Base-by-base conservation (phyloP, 2,888 invertebrate species). In the Ochropleura leucogaster region DNA sequence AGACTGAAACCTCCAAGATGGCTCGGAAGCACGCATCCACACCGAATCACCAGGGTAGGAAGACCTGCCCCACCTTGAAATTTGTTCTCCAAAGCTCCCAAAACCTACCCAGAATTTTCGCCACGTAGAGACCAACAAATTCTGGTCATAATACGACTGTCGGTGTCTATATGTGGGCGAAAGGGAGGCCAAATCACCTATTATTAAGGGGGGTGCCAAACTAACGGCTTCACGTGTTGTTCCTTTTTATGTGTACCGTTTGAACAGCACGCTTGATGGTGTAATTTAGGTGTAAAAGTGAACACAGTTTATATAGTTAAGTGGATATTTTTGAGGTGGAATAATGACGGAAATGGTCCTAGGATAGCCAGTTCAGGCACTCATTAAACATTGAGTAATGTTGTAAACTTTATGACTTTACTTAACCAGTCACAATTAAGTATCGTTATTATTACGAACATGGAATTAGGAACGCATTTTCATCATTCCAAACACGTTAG, bases 191-290 rank as follows among this genome's bases (percentile, higher is more conserved):
- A 93, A 94, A 95, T 95, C 94, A 94, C 94, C 95, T 94, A 95
- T 95, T 95, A 96, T 95, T 95, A 95, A 92, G 91, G 94, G 94
- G 95, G 96, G 95, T 95, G 95, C 93, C 93, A 94, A 94, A 94
- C 92, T 95, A 95, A 96, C 94, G 94, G 92, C 92, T 94, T 91
- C 92, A 93, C 93, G 94, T 94, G 94, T 94, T 94, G 92, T 93
- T 93, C 92, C 92, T 94, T 95, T 95, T 95, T 96, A 95, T 94
- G 93, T 93, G 93, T 92, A 93, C 91, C 94, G 92, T 94, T 95
- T 90, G 91, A 93, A 92, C 91, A 90, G 91, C 90, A 89, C 89
- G 88, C 90, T 89, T 93, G 93, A 94, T 92, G 92, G 93, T 92
- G 94, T 94, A 92, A 94, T 95, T 95, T 93, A 92, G 92, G 92